Conservation (phyloP, 2,113 vertebrate species). For the Daubentonia madagascariensis region DNA sequence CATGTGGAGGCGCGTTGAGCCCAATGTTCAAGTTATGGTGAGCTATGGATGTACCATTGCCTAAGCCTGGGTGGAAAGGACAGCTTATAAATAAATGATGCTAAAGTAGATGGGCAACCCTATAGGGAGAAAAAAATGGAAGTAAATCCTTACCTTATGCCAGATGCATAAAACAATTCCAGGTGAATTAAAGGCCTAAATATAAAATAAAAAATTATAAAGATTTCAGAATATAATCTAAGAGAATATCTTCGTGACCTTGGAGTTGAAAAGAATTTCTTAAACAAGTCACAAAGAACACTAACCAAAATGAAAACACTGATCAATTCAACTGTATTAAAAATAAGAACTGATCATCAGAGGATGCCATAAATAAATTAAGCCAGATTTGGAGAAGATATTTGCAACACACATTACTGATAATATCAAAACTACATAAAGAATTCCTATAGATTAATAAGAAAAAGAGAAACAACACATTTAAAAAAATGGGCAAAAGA, state of each 20-base stretch:
- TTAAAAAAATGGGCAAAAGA: background rate
- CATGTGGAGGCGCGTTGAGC: too few relatives aligned
- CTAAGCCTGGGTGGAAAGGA: too few relatives aligned
- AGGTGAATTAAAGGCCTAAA: background rate
- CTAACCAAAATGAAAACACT: background rate
- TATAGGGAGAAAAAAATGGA: background rate
- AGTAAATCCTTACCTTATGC: background rate
- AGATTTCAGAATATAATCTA: background rate
- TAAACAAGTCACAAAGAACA: background rate
- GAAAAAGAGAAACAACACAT: background rate
- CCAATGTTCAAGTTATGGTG: too few relatives aligned
- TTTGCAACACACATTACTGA: background rate
- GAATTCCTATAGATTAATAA: background rate
- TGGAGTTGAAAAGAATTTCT: background rate
- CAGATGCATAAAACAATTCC: background rate
- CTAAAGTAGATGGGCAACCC: background rate
- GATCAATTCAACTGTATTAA: background rate
- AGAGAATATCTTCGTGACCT: background rate
- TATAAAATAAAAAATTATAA: background rate
- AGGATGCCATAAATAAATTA: background rate
- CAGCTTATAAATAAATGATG: background rate
- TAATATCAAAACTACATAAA: background rate
- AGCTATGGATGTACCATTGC: too few relatives aligned
- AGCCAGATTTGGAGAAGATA: background rate
- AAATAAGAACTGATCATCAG: background rate